Evolutionary conservation across 2,888 invertebrate genomes (phyloP), one percentile per base, ranked within the genome.

Genomic region (Lamproptera curius): DNA sequence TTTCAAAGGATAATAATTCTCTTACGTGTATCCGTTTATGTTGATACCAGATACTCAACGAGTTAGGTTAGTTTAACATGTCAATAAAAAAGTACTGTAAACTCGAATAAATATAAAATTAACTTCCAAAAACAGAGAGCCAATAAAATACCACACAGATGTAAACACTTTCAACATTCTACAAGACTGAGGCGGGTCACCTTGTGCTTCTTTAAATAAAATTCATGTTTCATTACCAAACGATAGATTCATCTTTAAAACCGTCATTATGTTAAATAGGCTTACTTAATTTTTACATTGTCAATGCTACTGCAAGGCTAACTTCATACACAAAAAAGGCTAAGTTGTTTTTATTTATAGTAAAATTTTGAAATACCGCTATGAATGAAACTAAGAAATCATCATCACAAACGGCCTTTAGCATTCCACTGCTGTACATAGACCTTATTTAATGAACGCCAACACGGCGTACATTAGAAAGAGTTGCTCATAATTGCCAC

Each of bases 281-380:
- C 14, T 42, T 42, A 47, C 31, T 34, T 38, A 35, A 43, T 48
- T 42, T 26, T 16, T 34, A 35, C 36, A 47, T 20, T 48, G 42
- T 16, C 43, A 44, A 44, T 49, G 49, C 36, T 40, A 44, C 13
- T 6, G 31, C 40, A 40, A 49, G 40, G 43, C 44, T 38, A 31
- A 40, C 36, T 10, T 49, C 36, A 11, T 16, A 11, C 16, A 15
- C 5, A 11, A 5, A 40, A 42, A 26, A 42, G 33, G 38, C 23
- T 42, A 38, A 23, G 16, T 14, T 41, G 34, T 16, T 35, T 23
- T 31, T 28, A 9, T 14, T n/a, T n/a, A n/a, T n/a, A n/a, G n/a
- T n/a, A n/a, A n/a, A n/a, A n/a, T n/a, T n/a, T n/a, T n/a, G n/a
- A n/a, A n/a, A n/a, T n/a, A n/a, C n/a, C n/a, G n/a, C n/a, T n/a